Percentiles rank a stretch among this genome's conserved stretches.
These are phyloP conservation scores for Drosophila tristis DNA, from an alignment of 1,140 invertebrate species.

Conservation along the genomic window DNA sequence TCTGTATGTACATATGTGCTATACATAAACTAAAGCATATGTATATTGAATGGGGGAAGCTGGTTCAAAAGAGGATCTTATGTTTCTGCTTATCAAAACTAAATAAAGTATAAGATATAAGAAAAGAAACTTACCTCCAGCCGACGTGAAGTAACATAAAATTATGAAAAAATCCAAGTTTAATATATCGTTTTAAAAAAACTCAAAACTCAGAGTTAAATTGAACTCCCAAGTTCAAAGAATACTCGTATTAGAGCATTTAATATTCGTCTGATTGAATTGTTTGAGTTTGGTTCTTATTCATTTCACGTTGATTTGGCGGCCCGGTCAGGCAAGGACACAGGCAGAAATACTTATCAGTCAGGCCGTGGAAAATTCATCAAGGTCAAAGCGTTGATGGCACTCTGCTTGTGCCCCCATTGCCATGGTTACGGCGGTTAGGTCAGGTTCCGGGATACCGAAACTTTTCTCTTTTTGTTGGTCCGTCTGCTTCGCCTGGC, in stretches of 20 bases:
- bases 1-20: neutral
- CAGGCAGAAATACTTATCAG: conserved; percentile 45
- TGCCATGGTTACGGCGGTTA: conserved; percentile 36
- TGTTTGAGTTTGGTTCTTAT: conserved; percentile 31
- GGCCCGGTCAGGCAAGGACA: conserved; percentile 13
- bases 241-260: conserved; percentile 7
- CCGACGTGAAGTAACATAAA: too few relatives aligned
- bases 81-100: too few relatives aligned
- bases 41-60: too few relatives aligned
- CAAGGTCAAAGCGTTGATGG: conserved; percentile 73
- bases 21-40: too few relatives aligned
- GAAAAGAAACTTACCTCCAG: neutral
- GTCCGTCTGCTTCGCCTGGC: conserved; percentile 43
- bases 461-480: conserved; percentile 26
- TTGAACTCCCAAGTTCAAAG: conserved; percentile 7
- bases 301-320: conserved; percentile 58
- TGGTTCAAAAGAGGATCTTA: too few relatives aligned
- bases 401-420: conserved; percentile 24
- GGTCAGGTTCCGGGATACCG: conserved; percentile 59
- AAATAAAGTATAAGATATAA: too few relatives aligned
- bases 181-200: too few relatives aligned
- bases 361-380: conserved; percentile 44
- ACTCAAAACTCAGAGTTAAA: too few relatives aligned
- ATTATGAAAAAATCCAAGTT: too few relatives aligned
- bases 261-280: conserved; percentile 12